Percentiles rank a stretch among this genome's conserved stretches.
Conservation (phyloP, 2,113 vertebrate species). For the Nothocercus nigrocapillus region DNA sequence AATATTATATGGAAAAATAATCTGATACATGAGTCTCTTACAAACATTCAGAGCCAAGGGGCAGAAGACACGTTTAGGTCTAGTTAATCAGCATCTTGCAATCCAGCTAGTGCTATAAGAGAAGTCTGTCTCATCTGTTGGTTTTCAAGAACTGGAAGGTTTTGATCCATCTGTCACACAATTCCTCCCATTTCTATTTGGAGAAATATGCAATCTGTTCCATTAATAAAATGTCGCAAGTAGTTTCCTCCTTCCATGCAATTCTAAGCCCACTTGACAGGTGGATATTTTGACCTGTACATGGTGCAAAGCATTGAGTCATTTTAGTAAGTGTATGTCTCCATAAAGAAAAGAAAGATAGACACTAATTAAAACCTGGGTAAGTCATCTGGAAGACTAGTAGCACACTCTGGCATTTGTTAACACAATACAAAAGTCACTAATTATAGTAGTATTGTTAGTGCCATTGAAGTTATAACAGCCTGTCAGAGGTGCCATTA, state of each 20-base stretch:
- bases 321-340: constrained; percentile 67
- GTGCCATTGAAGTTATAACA: constrained; percentile 59
- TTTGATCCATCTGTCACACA: constrained; percentile 62
- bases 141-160: constrained; percentile 50
- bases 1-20: not conserved
- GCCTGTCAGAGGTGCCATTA: constrained; percentile 63
- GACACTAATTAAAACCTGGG: constrained; percentile 79
- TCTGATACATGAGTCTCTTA: rapidly evolving
- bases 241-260: constrained; percentile 36
- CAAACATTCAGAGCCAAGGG: rapidly evolving
- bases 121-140: constrained; percentile 58
- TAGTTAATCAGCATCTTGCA: constrained; percentile 36
- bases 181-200: constrained; percentile 68
- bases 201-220: constrained; percentile 61
- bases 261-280: constrained; percentile 73
- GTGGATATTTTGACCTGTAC: constrained; percentile 77
- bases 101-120: constrained; percentile 23
- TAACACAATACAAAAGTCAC: constrained; percentile 76
- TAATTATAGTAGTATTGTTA: constrained; percentile 76
- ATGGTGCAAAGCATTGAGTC: constrained; percentile 68
- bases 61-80: constrained; percentile 19
- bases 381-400: constrained; percentile 73
- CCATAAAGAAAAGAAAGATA: constrained; percentile 71
- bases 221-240: constrained; percentile 53
- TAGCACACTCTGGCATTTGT: constrained; percentile 77